Evolutionary conservation across 2,888 invertebrate species (phyloP).

Genomic region (Phytoseiulus persimilis): DNA sequence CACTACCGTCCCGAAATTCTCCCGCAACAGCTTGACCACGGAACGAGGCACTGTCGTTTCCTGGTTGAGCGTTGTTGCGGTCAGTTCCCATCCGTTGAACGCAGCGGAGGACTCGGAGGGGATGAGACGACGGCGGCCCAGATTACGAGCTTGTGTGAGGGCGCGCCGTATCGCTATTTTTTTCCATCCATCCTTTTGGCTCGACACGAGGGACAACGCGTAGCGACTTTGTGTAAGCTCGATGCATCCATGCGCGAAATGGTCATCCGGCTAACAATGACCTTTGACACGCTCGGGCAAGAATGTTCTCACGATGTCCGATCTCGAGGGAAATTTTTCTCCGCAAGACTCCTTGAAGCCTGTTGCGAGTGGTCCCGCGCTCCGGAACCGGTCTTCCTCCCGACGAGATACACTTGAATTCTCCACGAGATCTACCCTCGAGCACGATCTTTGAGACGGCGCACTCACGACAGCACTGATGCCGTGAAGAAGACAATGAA

Average conservation of each 20-base stretch:
- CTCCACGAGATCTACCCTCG: too few species aligned
- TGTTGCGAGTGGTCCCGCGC: neutral
- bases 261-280: neutral
- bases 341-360: neutral
- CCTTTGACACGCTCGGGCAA: neutral
- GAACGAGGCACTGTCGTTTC: neutral
- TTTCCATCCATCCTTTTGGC: neutral
- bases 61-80: neutral
- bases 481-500: too few species aligned
- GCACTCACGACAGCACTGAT: too few species aligned
- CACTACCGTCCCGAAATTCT: neutral
- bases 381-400: too few species aligned
- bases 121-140: neutral
- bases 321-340: neutral
- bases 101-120: neutral
- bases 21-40: neutral
- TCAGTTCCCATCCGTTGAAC: neutral
- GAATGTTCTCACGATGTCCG: neutral
- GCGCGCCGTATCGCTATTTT: neutral
- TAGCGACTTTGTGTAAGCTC: neutral
- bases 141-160: neutral
- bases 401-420: too few species aligned
- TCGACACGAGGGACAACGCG: neutral
- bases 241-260: neutral
- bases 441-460: too few species aligned